Conservation (phyloP, 1,140 invertebrate genomes). For the Megathymus violae region DNA sequence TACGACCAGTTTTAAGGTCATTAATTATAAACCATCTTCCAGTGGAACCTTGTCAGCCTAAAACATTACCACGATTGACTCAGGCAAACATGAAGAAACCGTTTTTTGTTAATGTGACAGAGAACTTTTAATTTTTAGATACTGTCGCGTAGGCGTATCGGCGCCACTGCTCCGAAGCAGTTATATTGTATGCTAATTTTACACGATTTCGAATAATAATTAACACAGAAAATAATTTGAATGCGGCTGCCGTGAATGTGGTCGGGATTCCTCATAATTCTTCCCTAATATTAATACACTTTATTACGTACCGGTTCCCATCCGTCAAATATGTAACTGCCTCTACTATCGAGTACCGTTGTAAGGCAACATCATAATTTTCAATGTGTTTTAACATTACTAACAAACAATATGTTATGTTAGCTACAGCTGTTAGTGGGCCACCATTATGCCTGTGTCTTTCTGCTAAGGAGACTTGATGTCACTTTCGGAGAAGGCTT, state of each 20-base stretch:
- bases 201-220: constrained; percentile 68
- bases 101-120: constrained; percentile 41
- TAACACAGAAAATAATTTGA: constrained; percentile 67
- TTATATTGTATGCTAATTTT: constrained; percentile 77
- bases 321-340: constrained; percentile 45
- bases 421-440: constrained; percentile 3
- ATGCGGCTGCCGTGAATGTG: constrained; percentile 56
- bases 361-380: constrained; percentile 38
- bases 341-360: constrained; percentile 45
- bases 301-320: constrained; percentile 50
- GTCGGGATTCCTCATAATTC: constrained; percentile 55
- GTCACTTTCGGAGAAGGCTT: background rate
- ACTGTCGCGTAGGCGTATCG: constrained; percentile 57
- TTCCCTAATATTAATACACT: constrained; percentile 37
- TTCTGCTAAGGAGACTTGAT: too few relatives aligned
- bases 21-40: constrained; percentile 46
- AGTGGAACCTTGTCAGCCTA: constrained; percentile 39
- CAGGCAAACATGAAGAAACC: constrained; percentile 23
- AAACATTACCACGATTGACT: constrained; percentile 21
- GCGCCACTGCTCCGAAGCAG: constrained; percentile 60
- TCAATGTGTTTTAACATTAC: constrained; percentile 27
- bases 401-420: constrained; percentile 24
- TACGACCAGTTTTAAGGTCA: constrained; percentile 44
- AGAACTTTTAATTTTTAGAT: constrained; percentile 40
- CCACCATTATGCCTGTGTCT: too few relatives aligned